phyloP scores from a whole-genome alignment of 2,113 vertebrate species.

The Megaceryle maxima region DNA sequence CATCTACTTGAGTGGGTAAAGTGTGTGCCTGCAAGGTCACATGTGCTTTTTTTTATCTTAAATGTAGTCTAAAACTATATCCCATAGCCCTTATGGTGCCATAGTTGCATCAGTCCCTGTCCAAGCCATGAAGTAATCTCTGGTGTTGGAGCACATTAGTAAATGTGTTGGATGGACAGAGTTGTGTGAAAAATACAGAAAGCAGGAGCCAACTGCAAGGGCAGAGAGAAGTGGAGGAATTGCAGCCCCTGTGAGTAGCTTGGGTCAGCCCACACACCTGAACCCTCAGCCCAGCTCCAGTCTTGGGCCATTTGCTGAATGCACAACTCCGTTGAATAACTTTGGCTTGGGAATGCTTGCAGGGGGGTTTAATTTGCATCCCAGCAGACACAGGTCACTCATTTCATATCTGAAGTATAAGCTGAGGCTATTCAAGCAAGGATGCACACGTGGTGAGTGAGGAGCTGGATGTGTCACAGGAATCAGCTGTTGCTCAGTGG shows the following conservation, averaged over 20 bases:
- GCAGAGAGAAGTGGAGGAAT: background rate
- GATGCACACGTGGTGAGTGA: background rate
- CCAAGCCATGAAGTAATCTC: background rate
- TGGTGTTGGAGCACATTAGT: background rate
- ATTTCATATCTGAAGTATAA: background rate
- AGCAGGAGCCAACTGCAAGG: background rate
- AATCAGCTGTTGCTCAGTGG: background rate
- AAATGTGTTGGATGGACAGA: background rate
- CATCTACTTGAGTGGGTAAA: background rate
- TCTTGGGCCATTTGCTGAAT: background rate
- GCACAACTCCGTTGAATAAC: background rate
- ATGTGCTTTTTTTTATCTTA: background rate
- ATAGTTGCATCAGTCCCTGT: background rate
- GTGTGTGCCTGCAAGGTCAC: background rate
- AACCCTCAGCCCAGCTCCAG: background rate
- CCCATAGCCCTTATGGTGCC: background rate
- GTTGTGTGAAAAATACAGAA: background rate
- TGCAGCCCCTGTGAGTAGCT: background rate
- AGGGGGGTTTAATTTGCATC: background rate
- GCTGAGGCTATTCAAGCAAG: background rate
- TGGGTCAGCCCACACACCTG: accelerated
- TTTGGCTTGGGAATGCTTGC: background rate
- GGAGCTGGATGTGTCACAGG: background rate
- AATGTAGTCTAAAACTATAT: background rate
- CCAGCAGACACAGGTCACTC: background rate